These are phyloP conservation scores for Nephila pilipes DNA, from an alignment of 1,140 invertebrate species.

Conservation along the genomic window DNA sequence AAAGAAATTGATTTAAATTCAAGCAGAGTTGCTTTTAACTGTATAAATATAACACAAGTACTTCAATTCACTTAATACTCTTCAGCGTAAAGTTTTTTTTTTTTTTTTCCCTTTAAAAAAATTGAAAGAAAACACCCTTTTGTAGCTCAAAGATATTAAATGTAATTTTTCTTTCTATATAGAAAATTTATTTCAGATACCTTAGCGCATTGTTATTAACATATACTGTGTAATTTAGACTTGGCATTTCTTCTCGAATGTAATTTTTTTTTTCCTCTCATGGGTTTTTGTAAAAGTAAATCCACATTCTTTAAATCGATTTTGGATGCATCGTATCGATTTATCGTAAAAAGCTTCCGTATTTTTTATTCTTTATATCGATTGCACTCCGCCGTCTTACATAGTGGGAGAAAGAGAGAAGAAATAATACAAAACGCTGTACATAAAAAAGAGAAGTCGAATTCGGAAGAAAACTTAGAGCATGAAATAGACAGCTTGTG, in stretches of 20 bases:
- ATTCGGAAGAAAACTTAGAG: constrained; percentile 59
- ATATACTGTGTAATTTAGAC: too few relatives aligned
- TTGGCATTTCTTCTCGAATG: not conserved
- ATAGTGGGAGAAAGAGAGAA: constrained; percentile 20
- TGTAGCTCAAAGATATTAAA: too few relatives aligned
- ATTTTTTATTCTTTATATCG: constrained; percentile 51
- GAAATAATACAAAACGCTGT: constrained; percentile 59
- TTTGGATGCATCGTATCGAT: constrained; percentile 63
- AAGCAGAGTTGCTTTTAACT: too few relatives aligned
- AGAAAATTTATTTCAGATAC: too few relatives aligned
- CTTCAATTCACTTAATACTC: too few relatives aligned
- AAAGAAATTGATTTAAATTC: too few relatives aligned
- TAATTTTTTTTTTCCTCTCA: constrained; percentile 32
- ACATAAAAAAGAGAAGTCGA: constrained; percentile 47
- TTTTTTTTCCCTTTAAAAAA: too few relatives aligned
- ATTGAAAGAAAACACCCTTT: too few relatives aligned
- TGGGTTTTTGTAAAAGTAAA: constrained; percentile 12
- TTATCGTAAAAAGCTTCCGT: constrained; percentile 38
- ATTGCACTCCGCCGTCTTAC: constrained; percentile 1
- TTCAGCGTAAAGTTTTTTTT: too few relatives aligned
- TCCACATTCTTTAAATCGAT: constrained; percentile 51
- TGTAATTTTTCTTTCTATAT: too few relatives aligned
- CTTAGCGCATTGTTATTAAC: too few relatives aligned
- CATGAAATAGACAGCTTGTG: constrained; percentile 66
- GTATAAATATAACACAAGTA: too few relatives aligned